phyloP scores from a whole-genome alignment of 1,140 invertebrate species.

The Palaemon carinicauda region DNA sequence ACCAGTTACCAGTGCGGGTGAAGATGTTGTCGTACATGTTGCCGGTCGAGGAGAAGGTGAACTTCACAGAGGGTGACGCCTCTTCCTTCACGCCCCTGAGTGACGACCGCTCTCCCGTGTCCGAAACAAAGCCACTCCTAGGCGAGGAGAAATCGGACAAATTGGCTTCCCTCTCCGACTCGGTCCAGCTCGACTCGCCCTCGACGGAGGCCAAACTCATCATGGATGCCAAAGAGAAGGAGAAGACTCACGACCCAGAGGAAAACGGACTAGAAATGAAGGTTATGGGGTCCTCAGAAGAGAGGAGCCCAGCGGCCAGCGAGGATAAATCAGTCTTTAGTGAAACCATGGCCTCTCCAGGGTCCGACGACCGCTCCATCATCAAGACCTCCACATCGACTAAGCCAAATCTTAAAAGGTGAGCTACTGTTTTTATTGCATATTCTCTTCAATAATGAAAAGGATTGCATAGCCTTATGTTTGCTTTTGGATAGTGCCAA shows the following conservation, averaged over 20 bases:
- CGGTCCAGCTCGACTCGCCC: neutral
- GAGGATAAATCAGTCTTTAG: conserved; percentile 59
- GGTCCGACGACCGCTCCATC: conserved; percentile 35
- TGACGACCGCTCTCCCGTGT: conserved; percentile 29
- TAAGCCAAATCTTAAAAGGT: conserved; percentile 72
- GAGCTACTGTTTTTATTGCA: no score
- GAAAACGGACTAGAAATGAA: conserved; percentile 31
- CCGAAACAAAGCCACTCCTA: conserved; percentile 22
- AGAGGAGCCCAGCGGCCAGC: conserved; percentile 56
- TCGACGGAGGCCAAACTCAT: neutral
- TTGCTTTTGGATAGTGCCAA: no score
- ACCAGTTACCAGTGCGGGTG: conserved; percentile 6
- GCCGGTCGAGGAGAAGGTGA: conserved; percentile 73
- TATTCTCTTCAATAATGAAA: no score
- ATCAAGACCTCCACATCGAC: conserved; percentile 61
- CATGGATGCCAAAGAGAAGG: conserved; percentile 22
- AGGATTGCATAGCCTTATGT: no score
- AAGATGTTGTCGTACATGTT: conserved; percentile 74
- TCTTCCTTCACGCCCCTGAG: conserved; percentile 33
- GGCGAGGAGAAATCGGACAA: neutral
- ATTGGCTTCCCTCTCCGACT: neutral
- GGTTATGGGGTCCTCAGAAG: neutral
- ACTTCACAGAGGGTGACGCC: conserved; percentile 60
- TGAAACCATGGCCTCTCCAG: conserved; percentile 29
- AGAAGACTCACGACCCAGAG: conserved; percentile 33